Base-by-base conservation (phyloP, 2,888 invertebrate genomes). In the Cosmia pyralina region DNA sequence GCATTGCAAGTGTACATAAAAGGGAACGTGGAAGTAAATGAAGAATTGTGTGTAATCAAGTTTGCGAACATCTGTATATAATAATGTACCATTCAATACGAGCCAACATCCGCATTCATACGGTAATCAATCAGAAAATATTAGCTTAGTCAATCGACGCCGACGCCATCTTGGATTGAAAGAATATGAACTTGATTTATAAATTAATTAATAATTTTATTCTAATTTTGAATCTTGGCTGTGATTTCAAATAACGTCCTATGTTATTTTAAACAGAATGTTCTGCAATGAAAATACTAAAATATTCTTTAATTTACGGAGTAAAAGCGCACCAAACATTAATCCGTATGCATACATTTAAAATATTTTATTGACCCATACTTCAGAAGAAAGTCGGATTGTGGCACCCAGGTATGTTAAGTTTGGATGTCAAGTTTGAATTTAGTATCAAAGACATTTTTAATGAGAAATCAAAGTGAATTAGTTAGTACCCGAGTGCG, bases 1-100 rank as follows among this genome's bases (percentile, higher is more conserved):
- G 55, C 60, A 75, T 68, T 79, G 55, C 59, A 59, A 66, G 46
- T 70, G 34, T 57, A 75, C 77, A 62, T 81, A 85, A 62, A 75
- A 77, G 81, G 76, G 34, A 72, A 60, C 68, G 15, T 77, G 77
- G 74, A 80, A 80, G 85, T 84, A 83, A 86, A 81, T 76, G 68
- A 73, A 83, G 71, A 85, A 85, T 79, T 79, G 41, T 60, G 69
- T 68, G 63, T 71, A 75, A 72, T 69, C 55, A 19, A 65, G 69
- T 72, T 72, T 70, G 62, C 58, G 67, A 64, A 73, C 72, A 83
- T 80, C 70, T 80, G 63, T 59, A 82, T 57, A 59, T 71, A 60
- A 62, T 68, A 50, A 64, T 65, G 75, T 57, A 69, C 65, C 4
- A 65, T 69, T 60, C 65, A 66, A 50, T 80, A 63, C 55, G 34